Evolutionary conservation across 2,113 vertebrate genomes (phyloP), one percentile per base, ranked within the genome.

Genomic region (Tonatia bakeri): DNA sequence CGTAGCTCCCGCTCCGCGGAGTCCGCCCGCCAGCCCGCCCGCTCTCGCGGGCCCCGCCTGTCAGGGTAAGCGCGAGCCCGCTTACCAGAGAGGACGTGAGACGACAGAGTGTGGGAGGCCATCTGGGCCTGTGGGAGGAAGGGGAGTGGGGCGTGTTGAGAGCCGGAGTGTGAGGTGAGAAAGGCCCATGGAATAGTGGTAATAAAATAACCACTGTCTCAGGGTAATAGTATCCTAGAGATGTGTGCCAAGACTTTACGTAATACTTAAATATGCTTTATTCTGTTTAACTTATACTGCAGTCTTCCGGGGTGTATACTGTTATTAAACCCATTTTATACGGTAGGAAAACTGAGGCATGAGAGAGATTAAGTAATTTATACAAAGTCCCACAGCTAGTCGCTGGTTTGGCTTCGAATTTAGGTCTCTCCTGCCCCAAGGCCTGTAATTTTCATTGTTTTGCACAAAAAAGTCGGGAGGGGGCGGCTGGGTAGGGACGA

Each of bases 41-140:
- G 56, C 79, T 86, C 43, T 67, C 28, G 96, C 92, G 76, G 87
- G 94, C 67, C 20, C 50, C 80, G 91, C 65, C 22, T 36, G 47
- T 87, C 76, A 64, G 95, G 97, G 97, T 96, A 95, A 95, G 93
- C 88, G 69, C 47, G 47, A 54, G 24, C 14, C 12, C 26, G 65
- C 76, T 40, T 28, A 16, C 47, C 28, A 1, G 65, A 52, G 88
- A 52, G 38, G 59, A 70, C 72, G 36, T 52, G 67, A 82, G 91
- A 50, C 67, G 40, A 75, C 77, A 59, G 65, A 26, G 43, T 36
- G 87, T 82, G 87, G 90, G 81, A 77, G 65, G 59, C 47, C 54
- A 52, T 36, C 22, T 24, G 47, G 84, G 83, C 75, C 64, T 47
- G 59, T 38, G 36, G 73, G 75, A 81, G 90, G 67, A 84, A 38